A percentile compares a stretch with the other conserved stretches of the same genome.
phyloP scores from a whole-genome alignment of 1,140 invertebrate genomes.

The Pygmarrhopalites habei region DNA sequence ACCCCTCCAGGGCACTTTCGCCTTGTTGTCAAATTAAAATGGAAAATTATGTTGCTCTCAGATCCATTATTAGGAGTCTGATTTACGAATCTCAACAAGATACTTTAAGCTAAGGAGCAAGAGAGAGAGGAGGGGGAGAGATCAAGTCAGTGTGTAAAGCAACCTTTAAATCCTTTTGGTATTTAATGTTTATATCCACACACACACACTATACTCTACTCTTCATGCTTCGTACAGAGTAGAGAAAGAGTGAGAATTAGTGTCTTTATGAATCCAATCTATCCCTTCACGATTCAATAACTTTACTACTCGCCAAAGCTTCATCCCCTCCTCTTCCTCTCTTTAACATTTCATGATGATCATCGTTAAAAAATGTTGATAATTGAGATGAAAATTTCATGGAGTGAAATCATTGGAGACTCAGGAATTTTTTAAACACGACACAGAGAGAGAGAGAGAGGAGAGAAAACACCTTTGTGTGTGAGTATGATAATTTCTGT shows the following conservation, averaged over 20 bases:
- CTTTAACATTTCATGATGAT: conserved; percentile 1
- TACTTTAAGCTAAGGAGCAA: conserved; percentile 3
- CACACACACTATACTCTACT: neutral
- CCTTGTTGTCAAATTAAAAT: conserved; percentile 39
- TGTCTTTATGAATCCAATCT: conserved; percentile 3
- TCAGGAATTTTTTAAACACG: no score
- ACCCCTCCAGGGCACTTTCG: conserved; percentile 35
- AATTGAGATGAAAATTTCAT: conserved; percentile 3
- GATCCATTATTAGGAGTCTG: conserved; percentile 36
- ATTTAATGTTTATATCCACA: neutral
- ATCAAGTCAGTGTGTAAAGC: neutral
- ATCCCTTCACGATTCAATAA: conserved; percentile 5
- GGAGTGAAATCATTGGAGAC: no score
- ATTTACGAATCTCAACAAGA: conserved; percentile 30
- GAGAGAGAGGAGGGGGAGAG: neutral
- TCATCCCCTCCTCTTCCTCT: neutral
- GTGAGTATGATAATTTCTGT: no score
- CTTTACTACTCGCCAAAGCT: neutral
- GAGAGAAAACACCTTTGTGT: no score
- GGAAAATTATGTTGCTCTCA: conserved; percentile 36
- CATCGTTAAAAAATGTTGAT: neutral
- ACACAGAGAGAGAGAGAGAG: no score
- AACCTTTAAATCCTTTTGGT: neutral
- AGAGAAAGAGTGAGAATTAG: conserved; percentile 6
- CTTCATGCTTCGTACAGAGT: no score